Conservation (phyloP, 2,888 invertebrate genomes). For the Octodonta nipae region DNA sequence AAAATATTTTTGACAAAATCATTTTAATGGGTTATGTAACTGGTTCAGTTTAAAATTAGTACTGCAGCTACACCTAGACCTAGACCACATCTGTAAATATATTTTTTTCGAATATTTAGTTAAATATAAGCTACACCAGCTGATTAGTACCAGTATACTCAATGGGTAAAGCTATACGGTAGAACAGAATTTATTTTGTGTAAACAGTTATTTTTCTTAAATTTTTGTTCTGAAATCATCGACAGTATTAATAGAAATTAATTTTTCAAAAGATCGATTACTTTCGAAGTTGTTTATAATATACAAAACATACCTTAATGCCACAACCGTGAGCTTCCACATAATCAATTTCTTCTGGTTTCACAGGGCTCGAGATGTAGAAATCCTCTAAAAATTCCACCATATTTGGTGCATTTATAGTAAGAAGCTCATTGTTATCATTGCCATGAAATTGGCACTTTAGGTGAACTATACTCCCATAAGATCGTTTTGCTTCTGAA, state of each 20-base stretch:
- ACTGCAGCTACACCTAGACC: too few species aligned
- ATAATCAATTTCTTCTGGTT: slow-evolving; percentile 30
- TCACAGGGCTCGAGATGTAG: slow-evolving; percentile 37
- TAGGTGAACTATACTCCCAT: slow-evolving; percentile 43
- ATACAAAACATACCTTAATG: slow-evolving; percentile 35
- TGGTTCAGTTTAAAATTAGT: too few species aligned
- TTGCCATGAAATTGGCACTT: slow-evolving; percentile 45
- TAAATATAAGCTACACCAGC: too few species aligned
- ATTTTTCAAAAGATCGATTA: neutral
- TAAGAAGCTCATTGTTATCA: slow-evolving; percentile 31
- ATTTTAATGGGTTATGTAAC: too few species aligned
- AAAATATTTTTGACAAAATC: too few species aligned
- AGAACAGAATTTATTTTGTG: too few species aligned
- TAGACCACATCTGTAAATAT: too few species aligned
- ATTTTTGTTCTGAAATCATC: too few species aligned
- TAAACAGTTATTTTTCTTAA: too few species aligned
- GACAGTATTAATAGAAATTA: slow-evolving; percentile 3
- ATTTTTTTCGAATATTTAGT: too few species aligned
- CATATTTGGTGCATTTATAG: slow-evolving; percentile 31
- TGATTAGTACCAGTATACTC: too few species aligned
- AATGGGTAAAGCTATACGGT: too few species aligned
- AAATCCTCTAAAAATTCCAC: slow-evolving; percentile 41
- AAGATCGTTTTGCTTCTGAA: slow-evolving; percentile 38
- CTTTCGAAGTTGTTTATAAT: slow-evolving; percentile 1
- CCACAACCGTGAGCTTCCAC: slow-evolving; percentile 33